Evolutionary conservation across 2,888 invertebrate species (phyloP), one percentile per base, ranked within the genome.

Genomic region (Nymphalis c-album): DNA sequence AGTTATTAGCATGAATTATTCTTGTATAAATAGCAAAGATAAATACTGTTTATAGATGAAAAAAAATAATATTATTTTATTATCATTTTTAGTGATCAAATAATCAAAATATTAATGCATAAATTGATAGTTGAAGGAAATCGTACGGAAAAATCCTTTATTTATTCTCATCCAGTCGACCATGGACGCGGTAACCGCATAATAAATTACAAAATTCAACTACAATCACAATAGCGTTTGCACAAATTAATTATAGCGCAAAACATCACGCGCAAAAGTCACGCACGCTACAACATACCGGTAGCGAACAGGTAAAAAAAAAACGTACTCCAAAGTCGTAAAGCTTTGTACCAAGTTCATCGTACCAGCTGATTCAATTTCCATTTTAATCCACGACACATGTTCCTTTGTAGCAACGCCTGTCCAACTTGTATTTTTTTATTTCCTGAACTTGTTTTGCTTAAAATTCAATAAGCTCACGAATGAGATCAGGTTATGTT

Each of bases 291-390:
- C 57, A 18, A 26, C 31, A 55, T 18, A 17, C 58, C 58, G 10
- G 4, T 17, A 7, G 13, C 59, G 3, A 60, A 17, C 45, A 22
- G 45, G 46, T 40, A 6, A 40, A 55, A 47, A 55, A 47, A 35
- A 48, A 47, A 61, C 40, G 7, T 35, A 76, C 76, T 76, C 75
- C 73, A 67, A 72, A 78, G 79, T 82, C 75, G 76, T 79, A 82
- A 77, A 78, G 80, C 80, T 82, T 80, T 79, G 79, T 77, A 71
- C 77, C 70, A 74, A 83, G 82, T 84, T 81, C 76, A 69, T 78
- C 78, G 80, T 80, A 79, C 79, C 77, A 80, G 80, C 81, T 85
- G 86, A 88, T 88, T 88, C 85, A 85, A 87, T 88, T 87, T 86
- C 82, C 85, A 86, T 87, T 86, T 87, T 88, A 88, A 88, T 88